Conservation (phyloP, 1,140 invertebrate species). For the Rhyzopertha dominica region DNA sequence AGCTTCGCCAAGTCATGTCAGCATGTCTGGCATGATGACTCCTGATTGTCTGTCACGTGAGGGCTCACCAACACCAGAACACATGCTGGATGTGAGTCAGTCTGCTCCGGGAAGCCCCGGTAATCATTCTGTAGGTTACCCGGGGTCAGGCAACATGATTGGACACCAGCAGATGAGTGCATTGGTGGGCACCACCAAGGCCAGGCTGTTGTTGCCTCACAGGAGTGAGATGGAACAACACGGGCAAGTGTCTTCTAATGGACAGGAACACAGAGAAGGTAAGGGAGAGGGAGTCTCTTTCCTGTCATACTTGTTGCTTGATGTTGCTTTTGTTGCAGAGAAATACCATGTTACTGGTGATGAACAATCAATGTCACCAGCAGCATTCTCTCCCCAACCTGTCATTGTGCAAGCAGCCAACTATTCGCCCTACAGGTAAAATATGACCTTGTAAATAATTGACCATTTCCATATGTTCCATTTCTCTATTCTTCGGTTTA, state of each 20-base stretch:
- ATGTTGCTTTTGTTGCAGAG: constrained; percentile 31
- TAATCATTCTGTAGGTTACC: constrained; percentile 51
- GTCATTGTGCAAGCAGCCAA: constrained; percentile 44
- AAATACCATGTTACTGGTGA: constrained; percentile 40
- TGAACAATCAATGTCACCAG: constrained; percentile 42
- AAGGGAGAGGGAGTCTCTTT: not conserved
- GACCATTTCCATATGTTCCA: not conserved
- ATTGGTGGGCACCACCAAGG: constrained; percentile 47
- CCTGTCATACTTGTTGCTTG: not conserved
- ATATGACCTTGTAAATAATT: not conserved
- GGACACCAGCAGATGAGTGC: constrained; percentile 46
- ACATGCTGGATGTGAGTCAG: constrained; percentile 60
- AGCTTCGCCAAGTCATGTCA: constrained; percentile 86
- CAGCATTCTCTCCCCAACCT: constrained; percentile 41
- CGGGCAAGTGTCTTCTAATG: constrained; percentile 31
- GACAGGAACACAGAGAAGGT: constrained; percentile 43
- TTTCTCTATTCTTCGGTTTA: not conserved
- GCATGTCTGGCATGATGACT: constrained; percentile 76
- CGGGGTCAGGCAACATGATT: constrained; percentile 40
- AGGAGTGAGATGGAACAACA: constrained; percentile 24
- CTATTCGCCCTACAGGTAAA: constrained; percentile 42
- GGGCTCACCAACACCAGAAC: constrained; percentile 67
- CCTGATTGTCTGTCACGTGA: constrained; percentile 85
- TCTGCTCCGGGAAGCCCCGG: constrained; percentile 66
- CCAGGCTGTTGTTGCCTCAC: constrained; percentile 40